A percentile compares a stretch with the other conserved stretches of the same genome.
These are phyloP conservation scores for Drosophila repletoides DNA, from an alignment of 1,140 invertebrate genomes.

Conservation along the genomic window DNA sequence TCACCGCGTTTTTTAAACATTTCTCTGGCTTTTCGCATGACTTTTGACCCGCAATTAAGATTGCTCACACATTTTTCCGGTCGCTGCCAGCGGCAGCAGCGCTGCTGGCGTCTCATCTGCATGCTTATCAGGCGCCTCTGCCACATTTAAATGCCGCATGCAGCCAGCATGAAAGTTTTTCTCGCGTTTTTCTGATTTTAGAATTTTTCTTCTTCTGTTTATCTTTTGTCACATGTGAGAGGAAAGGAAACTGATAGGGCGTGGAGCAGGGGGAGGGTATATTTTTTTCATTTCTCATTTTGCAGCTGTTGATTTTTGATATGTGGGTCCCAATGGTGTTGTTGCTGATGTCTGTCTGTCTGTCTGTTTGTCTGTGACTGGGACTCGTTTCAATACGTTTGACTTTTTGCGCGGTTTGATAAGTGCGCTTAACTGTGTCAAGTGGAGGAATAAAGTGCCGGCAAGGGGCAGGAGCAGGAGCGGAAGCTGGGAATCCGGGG, in stretches of 20 bases:
- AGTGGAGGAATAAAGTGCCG: constrained; percentile 37
- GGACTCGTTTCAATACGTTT: constrained; percentile 65
- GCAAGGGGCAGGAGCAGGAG: constrained; percentile 1
- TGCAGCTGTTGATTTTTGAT: constrained; percentile 77
- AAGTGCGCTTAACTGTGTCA: constrained; percentile 61
- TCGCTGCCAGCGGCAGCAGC: constrained; percentile 14
- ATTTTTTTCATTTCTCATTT: constrained; percentile 30
- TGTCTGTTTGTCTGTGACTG: constrained; percentile 30
- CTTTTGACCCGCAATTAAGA: constrained; percentile 75
- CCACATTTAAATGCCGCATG: constrained; percentile 57
- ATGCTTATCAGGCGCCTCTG: constrained; percentile 67
- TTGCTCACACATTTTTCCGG: constrained; percentile 38
- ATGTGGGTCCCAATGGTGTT: constrained; percentile 68
- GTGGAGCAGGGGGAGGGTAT: neutral
- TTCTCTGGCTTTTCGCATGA: constrained; percentile 36
- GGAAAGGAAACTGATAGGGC: neutral
- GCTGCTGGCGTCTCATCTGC: constrained; percentile 56
- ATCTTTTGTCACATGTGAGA: constrained; percentile 74
- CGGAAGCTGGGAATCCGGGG: no score
- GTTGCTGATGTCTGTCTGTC: constrained; percentile 37
- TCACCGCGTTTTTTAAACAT: constrained; percentile 6
- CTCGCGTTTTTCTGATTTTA: constrained; percentile 48
- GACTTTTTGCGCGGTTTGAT: constrained; percentile 60
- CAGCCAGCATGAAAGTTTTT: constrained; percentile 68
- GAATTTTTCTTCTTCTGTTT: constrained; percentile 69